Evolutionary conservation across 1,140 invertebrate genomes (phyloP).

Genomic region (Heliothis subflexa): DNA sequence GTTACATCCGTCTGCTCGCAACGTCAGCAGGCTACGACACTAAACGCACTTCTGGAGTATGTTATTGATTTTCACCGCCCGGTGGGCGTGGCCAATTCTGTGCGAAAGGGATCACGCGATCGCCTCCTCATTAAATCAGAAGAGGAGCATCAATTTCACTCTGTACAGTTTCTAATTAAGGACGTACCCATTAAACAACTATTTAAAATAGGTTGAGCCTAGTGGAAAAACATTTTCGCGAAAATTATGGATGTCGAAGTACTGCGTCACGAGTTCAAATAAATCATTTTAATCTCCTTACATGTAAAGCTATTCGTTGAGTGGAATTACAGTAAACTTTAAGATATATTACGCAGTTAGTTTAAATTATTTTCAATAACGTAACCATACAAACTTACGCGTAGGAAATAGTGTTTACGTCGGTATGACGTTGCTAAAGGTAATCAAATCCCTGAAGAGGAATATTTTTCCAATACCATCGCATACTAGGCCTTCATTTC

Average conservation of each 20-base stretch:
- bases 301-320: constrained; percentile 28
- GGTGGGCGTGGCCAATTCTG: constrained; percentile 79
- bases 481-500: not conserved
- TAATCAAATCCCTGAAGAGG: constrained; percentile 13
- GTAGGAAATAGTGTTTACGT: constrained; percentile 22
- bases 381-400: not conserved
- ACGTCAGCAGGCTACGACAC: constrained; percentile 79
- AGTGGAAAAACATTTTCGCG: constrained; percentile 72
- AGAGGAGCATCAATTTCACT: constrained; percentile 79
- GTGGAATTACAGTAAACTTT: constrained; percentile 26
- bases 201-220: constrained; percentile 83
- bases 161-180: constrained; percentile 83
- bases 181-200: constrained; percentile 85
- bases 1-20: constrained; percentile 54
- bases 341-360: constrained; percentile 25
- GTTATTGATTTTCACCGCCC: constrained; percentile 85
- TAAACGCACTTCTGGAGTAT: constrained; percentile 82
- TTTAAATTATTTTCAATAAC: constrained; percentile 22
- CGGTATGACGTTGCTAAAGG: not conserved
- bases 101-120: constrained; percentile 83
- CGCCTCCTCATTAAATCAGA: constrained; percentile 82
- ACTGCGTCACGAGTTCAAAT: constrained; percentile 55
- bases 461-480: not conserved
- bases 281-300: constrained; percentile 50
- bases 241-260: constrained; percentile 65